Evolutionary conservation across 2,888 invertebrate species (phyloP), one percentile per base, ranked within the genome.

Genomic region (Cosmopolites sordidus): DNA sequence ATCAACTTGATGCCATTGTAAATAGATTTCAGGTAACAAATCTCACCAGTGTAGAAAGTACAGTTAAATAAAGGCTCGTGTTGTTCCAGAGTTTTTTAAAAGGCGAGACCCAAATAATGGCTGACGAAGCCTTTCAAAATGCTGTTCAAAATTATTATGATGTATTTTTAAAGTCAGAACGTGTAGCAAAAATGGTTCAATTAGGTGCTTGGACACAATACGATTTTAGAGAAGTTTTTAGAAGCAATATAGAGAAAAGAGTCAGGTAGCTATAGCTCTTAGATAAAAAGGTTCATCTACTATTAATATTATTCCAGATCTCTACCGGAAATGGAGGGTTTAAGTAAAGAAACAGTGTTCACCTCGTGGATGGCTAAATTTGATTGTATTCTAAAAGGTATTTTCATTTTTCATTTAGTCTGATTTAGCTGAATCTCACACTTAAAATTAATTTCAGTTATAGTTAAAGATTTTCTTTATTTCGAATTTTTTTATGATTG

Each of bases 281-380:
- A n/a, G n/a, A n/a, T n/a, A n/a, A n/a, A n/a, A n/a, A n/a, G n/a
- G n/a, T n/a, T n/a, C 30, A 15, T 47, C n/a, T n/a, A n/a, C n/a
- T n/a, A n/a, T n/a, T n/a, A n/a, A n/a, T n/a, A n/a, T 12, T 15
- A 6, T 71, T 72, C 41, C 73, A 88, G 94, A 76, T 95, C 94
- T 70, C 82, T 99, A 70, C 99, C 99, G 61, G 98, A 99, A 83
- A 98, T 99, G 72, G 98, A 99, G 77, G 99, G 99, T 61, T 78
- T 99, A 65, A 97, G 95, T 78, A 99, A 99, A 79, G 98, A 98
- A 77, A 98, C 97, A 40, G 98, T 99, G 38, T 80, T 98, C 62
- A 95, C 95, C 60, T 97, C 97, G 40, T 99, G 99, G 99, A 89
- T 99, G 85, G 94, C 96, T 51, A 99, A 97, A 76, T 98, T 97